Conservation (phyloP, 2,888 invertebrate species). For the Acleris literana region DNA sequence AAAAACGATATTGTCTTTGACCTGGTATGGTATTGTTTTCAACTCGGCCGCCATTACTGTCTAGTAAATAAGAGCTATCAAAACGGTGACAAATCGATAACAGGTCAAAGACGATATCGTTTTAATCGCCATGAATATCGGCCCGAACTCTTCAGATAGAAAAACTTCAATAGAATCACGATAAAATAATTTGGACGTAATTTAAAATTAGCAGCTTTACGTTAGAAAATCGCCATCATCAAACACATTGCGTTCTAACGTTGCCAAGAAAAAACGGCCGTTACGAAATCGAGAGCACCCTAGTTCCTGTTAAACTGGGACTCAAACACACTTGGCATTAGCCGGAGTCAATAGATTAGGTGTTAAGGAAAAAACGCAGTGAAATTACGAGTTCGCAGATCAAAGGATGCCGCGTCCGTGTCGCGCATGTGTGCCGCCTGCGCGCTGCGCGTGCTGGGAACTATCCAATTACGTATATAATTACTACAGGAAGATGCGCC, state of each 20-base stretch:
- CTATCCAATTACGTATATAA: constrained; percentile 49
- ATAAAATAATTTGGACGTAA: background rate
- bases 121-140: no score
- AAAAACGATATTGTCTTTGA: no score
- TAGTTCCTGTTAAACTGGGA: constrained; percentile 22
- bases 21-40: no score
- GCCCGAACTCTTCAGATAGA: no score
- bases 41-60: no score
- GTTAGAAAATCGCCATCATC: constrained; percentile 1
- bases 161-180: background rate
- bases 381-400: constrained; percentile 25
- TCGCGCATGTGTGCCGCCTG: constrained; percentile 46
- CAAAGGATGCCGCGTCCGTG: constrained; percentile 49
- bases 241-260: background rate
- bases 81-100: no score
- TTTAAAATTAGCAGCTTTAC: background rate
- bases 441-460: constrained; percentile 51
- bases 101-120: no score
- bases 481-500: constrained; percentile 43
- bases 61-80: no score
- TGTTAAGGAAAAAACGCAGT: constrained; percentile 29
- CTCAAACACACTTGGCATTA: constrained; percentile 27
- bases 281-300: constrained; percentile 8
- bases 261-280: background rate
- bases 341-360: constrained; percentile 34